A percentile compares a stretch with the other conserved stretches of the same genome.
phyloP scores from a whole-genome alignment of 2,888 invertebrate genomes.

The Caenorhabditis uteleia region DNA sequence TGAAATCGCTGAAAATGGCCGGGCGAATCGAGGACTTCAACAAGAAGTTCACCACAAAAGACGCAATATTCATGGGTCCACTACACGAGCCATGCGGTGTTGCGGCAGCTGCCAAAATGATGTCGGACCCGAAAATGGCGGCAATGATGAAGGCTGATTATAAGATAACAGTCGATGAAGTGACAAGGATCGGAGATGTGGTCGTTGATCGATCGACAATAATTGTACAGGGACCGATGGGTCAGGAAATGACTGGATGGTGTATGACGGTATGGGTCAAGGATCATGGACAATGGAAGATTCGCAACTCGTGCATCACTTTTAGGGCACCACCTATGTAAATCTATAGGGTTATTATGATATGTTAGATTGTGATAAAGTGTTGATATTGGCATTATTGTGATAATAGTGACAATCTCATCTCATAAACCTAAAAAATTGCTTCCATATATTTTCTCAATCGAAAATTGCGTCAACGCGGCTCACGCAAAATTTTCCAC shows the following conservation, averaged over 20 bases:
- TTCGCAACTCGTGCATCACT: conserved; percentile 38
- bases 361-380: too few relatives aligned
- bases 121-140: conserved; percentile 15
- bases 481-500: too few relatives aligned
- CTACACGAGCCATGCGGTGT: conserved; percentile 27
- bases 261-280: conserved; percentile 36
- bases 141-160: conserved; percentile 18
- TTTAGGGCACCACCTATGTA: too few relatives aligned
- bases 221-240: conserved; percentile 25
- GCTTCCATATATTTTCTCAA: too few relatives aligned
- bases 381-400: too few relatives aligned
- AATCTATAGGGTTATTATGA: too few relatives aligned
- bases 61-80: conserved; percentile 31
- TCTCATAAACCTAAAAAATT: too few relatives aligned
- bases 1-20: conserved; percentile 19
- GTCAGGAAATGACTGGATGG: conserved; percentile 40
- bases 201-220: conserved; percentile 31
- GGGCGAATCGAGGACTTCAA: conserved; percentile 31
- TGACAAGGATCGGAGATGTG: conserved; percentile 24
- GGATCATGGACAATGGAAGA: conserved; percentile 40
- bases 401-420: too few relatives aligned
- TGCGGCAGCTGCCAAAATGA: conserved; percentile 15
- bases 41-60: conserved; percentile 33
- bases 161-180: conserved; percentile 27
- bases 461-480: too few relatives aligned